Percentiles rank a stretch among this genome's conserved stretches.
phyloP scores from a whole-genome alignment of 2,113 vertebrate genomes.

The Leptosomus discolor region DNA sequence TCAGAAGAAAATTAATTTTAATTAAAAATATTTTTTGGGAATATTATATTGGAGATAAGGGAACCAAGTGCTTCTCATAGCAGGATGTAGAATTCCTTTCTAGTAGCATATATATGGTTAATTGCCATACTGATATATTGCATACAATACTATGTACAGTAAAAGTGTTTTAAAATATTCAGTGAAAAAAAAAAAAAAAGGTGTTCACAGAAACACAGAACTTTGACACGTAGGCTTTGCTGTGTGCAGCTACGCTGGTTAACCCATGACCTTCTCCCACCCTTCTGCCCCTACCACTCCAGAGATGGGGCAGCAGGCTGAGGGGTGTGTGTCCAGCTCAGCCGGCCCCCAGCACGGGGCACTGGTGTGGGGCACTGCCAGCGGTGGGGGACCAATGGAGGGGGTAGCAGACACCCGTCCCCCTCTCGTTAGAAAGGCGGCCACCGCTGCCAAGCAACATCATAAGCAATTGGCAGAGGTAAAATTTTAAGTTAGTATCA shows the following conservation, averaged over 20 bases:
- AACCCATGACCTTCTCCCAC: too few relatives aligned
- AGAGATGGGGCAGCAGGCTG: not conserved
- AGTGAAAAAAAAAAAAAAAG: not conserved
- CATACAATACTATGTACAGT: not conserved
- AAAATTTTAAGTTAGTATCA: not conserved
- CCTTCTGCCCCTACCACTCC: not conserved
- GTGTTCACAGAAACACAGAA: not conserved
- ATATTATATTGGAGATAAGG: not conserved
- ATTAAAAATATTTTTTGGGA: not conserved
- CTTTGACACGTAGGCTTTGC: not conserved
- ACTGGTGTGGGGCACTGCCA: not conserved
- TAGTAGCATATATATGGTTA: not conserved
- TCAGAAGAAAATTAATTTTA: not conserved
- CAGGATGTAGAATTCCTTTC: not conserved
- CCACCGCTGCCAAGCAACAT: accelerated
- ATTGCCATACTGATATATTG: not conserved
- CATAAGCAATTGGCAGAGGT: not conserved
- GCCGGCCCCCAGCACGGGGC: accelerated
- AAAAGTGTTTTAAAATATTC: not conserved
- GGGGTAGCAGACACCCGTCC: not conserved
- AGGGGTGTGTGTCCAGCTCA: accelerated
- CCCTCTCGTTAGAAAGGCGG: not conserved
- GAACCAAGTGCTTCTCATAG: not conserved
- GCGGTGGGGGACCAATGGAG: not conserved
- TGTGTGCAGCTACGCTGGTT: not conserved